Base-by-base conservation (phyloP, 2,113 vertebrate species). In the Dendrocopos noguchii region DNA sequence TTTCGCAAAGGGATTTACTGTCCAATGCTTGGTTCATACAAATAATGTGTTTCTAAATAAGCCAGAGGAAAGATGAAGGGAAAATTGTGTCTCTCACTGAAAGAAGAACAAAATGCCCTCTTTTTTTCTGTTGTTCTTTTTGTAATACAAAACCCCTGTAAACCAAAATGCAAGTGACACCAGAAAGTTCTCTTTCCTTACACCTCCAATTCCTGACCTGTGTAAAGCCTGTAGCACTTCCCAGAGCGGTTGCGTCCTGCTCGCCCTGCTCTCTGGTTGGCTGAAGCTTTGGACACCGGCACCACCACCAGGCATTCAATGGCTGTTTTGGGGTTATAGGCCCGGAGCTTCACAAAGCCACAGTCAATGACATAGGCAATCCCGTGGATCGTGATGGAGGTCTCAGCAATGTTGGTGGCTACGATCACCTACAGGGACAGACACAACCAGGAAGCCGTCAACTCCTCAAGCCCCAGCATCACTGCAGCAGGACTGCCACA, bases 371-470 rank as follows among this genome's bases (percentile, higher is more conserved):
- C 99, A 6, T 98, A 99, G 1, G 98, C 94, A 2, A 99, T 91
- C 9, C 99, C 99, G 0, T 98, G 99, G 42, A 99, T 98, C 1
- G 99, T 99, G 93, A 99, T 98, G 82, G 99, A 99, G 8, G 99
- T 99, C 97, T 99, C 99, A 0, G 99, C 99, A 36, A 99, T 98
- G 84, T 99, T 99, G n/a, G 99, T 99, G 47, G 99, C 99, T 10
- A 99, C 99, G 29, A 99, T 98, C 93, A 99, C 98, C 99, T 99
- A 95, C 18, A 15, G 89, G 36, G 4, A 77, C 15, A 31, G 44
- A 78, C 36, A 84, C 64, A 75, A 46, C 1, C 25, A 77, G 61
- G 39, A 18, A 12, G 46, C 21, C 11, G 60, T 56, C 33, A 92
- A 15, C 25, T 5, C 21, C 20, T 10, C 64, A 18, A 42, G 36